Evolutionary conservation across 2,113 vertebrate genomes (phyloP).

Genomic region (Solea senegalensis): DNA sequence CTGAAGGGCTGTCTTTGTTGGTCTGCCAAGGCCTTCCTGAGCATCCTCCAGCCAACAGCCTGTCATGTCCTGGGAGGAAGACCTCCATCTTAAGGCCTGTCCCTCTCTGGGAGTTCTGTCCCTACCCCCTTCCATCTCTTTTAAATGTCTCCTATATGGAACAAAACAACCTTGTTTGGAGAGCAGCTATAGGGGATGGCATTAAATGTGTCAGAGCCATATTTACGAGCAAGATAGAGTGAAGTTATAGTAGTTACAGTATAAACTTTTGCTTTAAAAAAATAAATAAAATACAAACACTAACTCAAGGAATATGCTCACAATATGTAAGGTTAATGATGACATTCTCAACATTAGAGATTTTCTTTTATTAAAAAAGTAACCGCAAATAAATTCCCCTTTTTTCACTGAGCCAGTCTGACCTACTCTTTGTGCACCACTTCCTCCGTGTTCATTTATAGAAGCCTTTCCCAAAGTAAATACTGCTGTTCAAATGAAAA

Average conservation of each 20-base stretch:
- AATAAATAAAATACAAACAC: conserved; percentile 1
- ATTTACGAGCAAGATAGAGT: conserved; percentile 80
- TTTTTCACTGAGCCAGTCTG: conserved; percentile 63
- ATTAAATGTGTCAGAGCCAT: conserved; percentile 84
- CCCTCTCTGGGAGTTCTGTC: conserved; percentile 76
- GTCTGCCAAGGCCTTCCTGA: conserved; percentile 96
- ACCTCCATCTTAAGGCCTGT: conserved; percentile 92
- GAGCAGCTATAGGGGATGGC: conserved; percentile 82
- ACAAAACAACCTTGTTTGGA: conserved; percentile 85
- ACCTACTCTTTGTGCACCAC: conserved; percentile 68
- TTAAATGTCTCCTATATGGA: conserved; percentile 81
- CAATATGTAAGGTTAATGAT: conserved; percentile 23
- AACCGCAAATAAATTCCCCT: conserved; percentile 36
- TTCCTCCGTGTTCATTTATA: conserved; percentile 77
- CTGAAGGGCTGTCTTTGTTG: conserved; percentile 99
- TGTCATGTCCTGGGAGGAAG: conserved; percentile 91
- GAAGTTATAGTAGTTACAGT: conserved; percentile 33
- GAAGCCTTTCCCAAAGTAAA: conserved; percentile 74
- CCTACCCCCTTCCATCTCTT: conserved; percentile 66
- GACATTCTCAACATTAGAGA: conserved; percentile 15
- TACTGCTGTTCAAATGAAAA: conserved; percentile 71
- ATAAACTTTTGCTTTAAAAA: conserved; percentile 24
- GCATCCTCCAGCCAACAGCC: conserved; percentile 93
- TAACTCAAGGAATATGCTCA: neutral
- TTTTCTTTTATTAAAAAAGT: conserved; percentile 24